phyloP scores from a whole-genome alignment of 1,140 invertebrate species.

The Drosophila bocki region DNA sequence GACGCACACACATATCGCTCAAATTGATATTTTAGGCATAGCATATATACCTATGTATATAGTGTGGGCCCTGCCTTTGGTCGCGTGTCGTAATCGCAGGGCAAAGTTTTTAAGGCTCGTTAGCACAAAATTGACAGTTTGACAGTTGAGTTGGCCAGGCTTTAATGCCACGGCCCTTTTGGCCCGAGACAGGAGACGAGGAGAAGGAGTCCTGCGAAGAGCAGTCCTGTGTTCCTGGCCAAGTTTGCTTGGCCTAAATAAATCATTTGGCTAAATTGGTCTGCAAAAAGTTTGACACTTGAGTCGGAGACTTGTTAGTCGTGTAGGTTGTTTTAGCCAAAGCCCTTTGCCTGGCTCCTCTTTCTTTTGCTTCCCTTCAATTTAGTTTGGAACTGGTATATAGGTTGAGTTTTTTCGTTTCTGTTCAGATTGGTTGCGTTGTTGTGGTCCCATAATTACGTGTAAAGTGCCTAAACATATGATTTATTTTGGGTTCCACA shows the following conservation, averaged over 20 bases:
- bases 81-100: conserved; percentile 53
- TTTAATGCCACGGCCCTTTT: conserved; percentile 75
- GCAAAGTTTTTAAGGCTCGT: conserved; percentile 82
- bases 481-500: conserved; percentile 65
- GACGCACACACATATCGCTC: conserved; percentile 72
- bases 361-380: not conserved
- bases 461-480: conserved; percentile 79
- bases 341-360: not conserved
- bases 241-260: conserved; percentile 70
- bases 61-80: conserved; percentile 4
- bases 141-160: conserved; percentile 83
- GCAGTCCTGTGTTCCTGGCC: conserved; percentile 15
- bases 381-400: conserved; percentile 5
- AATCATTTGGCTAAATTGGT: conserved; percentile 83
- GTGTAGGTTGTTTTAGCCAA: conserved; percentile 56
- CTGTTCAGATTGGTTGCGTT: conserved; percentile 23
- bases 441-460: conserved; percentile 67
- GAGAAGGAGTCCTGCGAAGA: not conserved
- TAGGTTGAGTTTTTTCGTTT: conserved; percentile 7
- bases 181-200: conserved; percentile 19
- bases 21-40: conserved; percentile 80
- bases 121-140: conserved; percentile 84
- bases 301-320: conserved; percentile 76
- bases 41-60: conserved; percentile 5
- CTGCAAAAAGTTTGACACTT: conserved; percentile 83